Base-by-base conservation (phyloP, 2,113 vertebrate species). In the Corythornis madagascariensis region DNA sequence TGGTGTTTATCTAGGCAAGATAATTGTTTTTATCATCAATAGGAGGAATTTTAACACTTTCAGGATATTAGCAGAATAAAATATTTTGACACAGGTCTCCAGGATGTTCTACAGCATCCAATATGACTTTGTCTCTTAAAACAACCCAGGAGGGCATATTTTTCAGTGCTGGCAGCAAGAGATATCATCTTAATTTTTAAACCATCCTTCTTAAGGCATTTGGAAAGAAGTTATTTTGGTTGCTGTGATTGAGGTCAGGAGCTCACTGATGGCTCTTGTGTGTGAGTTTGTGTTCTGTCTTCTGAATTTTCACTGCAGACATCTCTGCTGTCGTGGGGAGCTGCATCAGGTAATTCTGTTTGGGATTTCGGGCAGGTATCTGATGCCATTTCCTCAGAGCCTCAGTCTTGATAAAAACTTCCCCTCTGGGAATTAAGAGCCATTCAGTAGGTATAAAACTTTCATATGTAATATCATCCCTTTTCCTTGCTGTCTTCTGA, bases 341-440 rank as follows among this genome's bases (percentile, higher is more conserved):
- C 77, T 90, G 24, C 25, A 26, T 73, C 42, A 69, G 65, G 29
- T 33, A 57, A 69, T 57, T 94, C 93, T 28, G 69, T 67, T 93
- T 90, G 59, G 35, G 52, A 74, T 88, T 86, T 63, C 83, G 79
- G 80, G 38, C 61, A 69, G 83, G 13, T 65, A 64, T 84, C 40
- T 53, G 74, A 83, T 93, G 40, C 73, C 43, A 22, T 93, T 96
- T 94, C 50, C 60, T 96, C 40, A 48, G 16, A 66, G 78, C 59
- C 87, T 83, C 56, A n/a, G 17, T 75, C 96, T 83, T 24, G 43
- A 82, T 90, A 45, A 21, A 86, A 91, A 88, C 8, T 57, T 75
- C 57, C 43, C 92, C 66, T 89, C 40, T 92, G 94, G 93, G 96
- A 94, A 95, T 94, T 95, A 31, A 81, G 48, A 71, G 75, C 74